These are phyloP conservation scores for Pristionchus entomophagus DNA, from an alignment of 2,888 invertebrate species.

Conservation along the genomic window DNA sequence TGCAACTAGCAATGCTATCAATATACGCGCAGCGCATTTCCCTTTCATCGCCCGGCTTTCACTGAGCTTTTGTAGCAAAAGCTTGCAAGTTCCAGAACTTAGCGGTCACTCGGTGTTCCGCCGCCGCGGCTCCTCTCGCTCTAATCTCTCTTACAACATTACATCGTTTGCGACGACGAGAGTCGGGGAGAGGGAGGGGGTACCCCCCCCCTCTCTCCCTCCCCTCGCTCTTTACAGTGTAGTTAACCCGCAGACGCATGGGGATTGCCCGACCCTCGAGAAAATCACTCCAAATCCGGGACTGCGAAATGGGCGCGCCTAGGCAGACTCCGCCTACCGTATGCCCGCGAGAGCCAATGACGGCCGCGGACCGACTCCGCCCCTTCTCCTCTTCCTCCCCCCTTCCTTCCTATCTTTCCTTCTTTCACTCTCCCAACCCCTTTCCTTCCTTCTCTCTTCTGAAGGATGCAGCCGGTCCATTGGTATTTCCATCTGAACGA, in stretches of 20 bases:
- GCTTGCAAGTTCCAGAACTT: neutral
- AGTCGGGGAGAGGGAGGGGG: neutral
- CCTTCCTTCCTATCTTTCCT: neutral
- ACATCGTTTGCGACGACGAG: constrained; percentile 17
- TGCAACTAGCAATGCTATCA: neutral
- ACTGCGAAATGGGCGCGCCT: neutral
- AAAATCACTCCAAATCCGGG: neutral
- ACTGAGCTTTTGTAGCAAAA: neutral
- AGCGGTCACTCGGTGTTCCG: neutral
- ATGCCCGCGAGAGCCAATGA: constrained; percentile 18
- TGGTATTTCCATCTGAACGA: too few species aligned
- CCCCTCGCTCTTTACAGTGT: constrained; percentile 1
- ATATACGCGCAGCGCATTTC: neutral
- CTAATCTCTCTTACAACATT: constrained; percentile 38
- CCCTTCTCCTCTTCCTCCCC: neutral
- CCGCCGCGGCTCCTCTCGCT: neutral
- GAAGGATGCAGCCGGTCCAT: too few species aligned
- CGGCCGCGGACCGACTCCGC: neutral
- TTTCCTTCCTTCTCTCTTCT: neutral
- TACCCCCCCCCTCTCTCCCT: neutral
- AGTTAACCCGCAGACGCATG: neutral
- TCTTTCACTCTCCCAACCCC: neutral
- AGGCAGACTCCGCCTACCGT: constrained; percentile 2
- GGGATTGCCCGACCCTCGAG: neutral
- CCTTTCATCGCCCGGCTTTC: neutral